Conservation (phyloP, 2,888 invertebrate genomes). For the Andrena minutula region DNA sequence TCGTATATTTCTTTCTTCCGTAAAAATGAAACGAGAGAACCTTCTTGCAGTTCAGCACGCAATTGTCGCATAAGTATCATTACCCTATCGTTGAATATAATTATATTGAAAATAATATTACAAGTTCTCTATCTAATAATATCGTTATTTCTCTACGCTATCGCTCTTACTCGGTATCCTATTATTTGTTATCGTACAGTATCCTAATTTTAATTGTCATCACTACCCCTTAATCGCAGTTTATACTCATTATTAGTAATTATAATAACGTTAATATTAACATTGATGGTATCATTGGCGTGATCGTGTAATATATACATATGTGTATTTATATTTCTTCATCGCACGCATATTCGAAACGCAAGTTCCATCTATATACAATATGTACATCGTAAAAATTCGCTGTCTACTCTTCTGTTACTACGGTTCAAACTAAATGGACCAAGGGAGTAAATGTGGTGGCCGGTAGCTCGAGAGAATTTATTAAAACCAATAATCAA, state of each 20-base stretch:
- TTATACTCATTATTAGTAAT: constrained; percentile 31
- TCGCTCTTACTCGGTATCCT: constrained; percentile 63
- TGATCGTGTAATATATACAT: constrained; percentile 50
- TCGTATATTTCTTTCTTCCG: constrained; percentile 71
- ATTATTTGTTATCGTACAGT: constrained; percentile 48
- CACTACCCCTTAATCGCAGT: constrained; percentile 4
- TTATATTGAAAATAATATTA: constrained; percentile 75
- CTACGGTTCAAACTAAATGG: background rate
- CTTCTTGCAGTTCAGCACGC: constrained; percentile 64
- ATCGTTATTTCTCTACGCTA: constrained; percentile 65
- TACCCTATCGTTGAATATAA: constrained; percentile 67
- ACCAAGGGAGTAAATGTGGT: background rate
- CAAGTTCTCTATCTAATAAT: constrained; percentile 66
- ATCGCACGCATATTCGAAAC: constrained; percentile 20
- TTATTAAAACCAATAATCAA: too few species aligned
- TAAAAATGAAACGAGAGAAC: constrained; percentile 72
- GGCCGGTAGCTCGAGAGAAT: too few species aligned
- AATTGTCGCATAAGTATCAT: constrained; percentile 50
- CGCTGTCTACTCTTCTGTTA: constrained; percentile 6
- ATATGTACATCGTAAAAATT: constrained; percentile 37
- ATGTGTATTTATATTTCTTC: constrained; percentile 20
- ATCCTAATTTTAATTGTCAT: constrained; percentile 31
- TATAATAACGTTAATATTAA: constrained; percentile 20
- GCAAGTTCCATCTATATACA: constrained; percentile 46
- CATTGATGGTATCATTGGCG: constrained; percentile 37